Evolutionary conservation across 2,888 invertebrate species (phyloP), one percentile per base, ranked within the genome.

Genomic region (Papilio protenor): DNA sequence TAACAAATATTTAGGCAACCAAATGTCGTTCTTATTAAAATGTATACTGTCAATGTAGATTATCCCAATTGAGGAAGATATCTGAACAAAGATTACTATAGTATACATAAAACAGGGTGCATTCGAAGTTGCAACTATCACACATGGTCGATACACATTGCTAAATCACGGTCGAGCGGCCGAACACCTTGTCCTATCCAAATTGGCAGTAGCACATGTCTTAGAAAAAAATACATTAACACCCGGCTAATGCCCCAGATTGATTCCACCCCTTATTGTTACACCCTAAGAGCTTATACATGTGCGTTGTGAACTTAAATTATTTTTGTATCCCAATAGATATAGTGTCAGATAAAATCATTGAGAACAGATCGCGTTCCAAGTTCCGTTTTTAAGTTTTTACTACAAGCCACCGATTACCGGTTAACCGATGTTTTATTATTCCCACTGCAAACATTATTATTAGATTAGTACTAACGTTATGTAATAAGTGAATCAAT

Each of bases 171-270:
- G 77, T 73, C 78, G 79, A 77, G 81, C 80, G 81, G 80, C 79
- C 73, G 69, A 84, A 87, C 90, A 91, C 92, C 92, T 93, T 94
- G 91, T 83, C 85, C 49, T 69, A 40, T 47, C 86, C 85, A 91
- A 93, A 93, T 94, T 94, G 92, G 94, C 92, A 89, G 92, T 90
- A 92, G 91, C 94, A 93, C 91, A 93, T 94, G 94, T 89, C 89
- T 85, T 82, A 87, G 88, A 59, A 93, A 93, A 94, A 94, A 94
- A 93, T 81, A 86, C 89, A 91, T 92, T 90, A 90, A 89, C 94
- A 94, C 92, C 94, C 91, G 94, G 91, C 92, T 87, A 89, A 87
- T 88, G 90, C 82, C 81, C 85, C 87, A 86, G 85, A 87, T 87
- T 88, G 87, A 86, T 83, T 80, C 84, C 82, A 80, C 81, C 83